Percentiles rank a stretch among this genome's conserved stretches.
phyloP scores from a whole-genome alignment of 2,888 invertebrate genomes.

The Piscicola geometra region DNA sequence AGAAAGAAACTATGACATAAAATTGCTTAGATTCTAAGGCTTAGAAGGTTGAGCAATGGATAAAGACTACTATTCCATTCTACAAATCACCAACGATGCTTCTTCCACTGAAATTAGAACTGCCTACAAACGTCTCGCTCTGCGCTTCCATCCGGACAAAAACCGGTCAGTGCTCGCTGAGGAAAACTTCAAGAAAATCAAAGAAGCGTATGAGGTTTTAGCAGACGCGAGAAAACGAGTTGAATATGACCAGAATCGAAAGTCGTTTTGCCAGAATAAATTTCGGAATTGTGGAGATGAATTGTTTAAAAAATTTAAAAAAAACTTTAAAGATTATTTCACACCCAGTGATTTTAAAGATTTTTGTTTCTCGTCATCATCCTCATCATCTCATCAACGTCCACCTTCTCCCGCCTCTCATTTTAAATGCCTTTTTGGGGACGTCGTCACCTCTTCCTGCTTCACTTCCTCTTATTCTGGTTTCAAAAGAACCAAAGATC shows the following conservation, averaged over 20 bases:
- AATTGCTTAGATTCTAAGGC: too few species aligned
- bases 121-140: conserved; percentile 85
- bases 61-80: conserved; percentile 88
- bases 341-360: conserved; percentile 43
- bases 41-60: too few species aligned
- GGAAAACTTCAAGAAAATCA: conserved; percentile 85
- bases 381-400: too few species aligned
- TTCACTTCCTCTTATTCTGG: conserved; percentile 59
- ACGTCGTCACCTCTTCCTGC: conserved; percentile 84
- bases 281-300: background rate
- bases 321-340: conserved; percentile 44
- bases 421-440: conserved; percentile 80
- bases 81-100: conserved; percentile 79
- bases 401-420: background rate
- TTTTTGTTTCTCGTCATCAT: conserved; percentile 63
- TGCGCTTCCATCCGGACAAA: conserved; percentile 98
- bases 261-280: conserved; percentile 48
- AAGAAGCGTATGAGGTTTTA: conserved; percentile 85
- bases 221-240: conserved; percentile 93
- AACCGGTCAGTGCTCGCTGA: conserved; percentile 90
- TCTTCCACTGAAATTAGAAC: conserved; percentile 95
- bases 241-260: conserved; percentile 71
- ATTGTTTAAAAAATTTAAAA: background rate
- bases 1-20: too few species aligned
- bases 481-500: background rate